phyloP scores from a whole-genome alignment of 2,888 invertebrate genomes.

The Dasypolia templi region DNA sequence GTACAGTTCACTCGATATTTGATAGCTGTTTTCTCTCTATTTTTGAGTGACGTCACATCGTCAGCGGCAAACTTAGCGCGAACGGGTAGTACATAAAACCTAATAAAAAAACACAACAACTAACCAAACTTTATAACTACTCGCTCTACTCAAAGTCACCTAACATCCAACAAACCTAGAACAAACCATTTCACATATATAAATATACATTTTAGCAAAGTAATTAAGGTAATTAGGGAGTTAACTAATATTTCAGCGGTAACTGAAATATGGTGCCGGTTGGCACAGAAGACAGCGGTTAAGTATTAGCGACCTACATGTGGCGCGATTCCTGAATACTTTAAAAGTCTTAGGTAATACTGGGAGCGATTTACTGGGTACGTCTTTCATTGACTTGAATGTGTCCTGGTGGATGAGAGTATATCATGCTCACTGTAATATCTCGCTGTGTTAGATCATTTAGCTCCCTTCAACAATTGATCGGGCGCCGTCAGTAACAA shows the following conservation, averaged over 20 bases:
- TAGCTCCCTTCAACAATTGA: too few species aligned
- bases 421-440: too few species aligned
- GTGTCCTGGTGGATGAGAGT: too few species aligned
- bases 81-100: too few species aligned
- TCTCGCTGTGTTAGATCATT: too few species aligned
- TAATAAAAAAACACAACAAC: conserved; percentile 11
- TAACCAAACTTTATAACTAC: neutral
- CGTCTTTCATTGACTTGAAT: too few species aligned
- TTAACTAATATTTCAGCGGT: conserved; percentile 62
- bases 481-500: too few species aligned
- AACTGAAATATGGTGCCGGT: conserved; percentile 63
- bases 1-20: too few species aligned
- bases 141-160: neutral
- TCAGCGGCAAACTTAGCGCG: too few species aligned
- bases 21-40: too few species aligned
- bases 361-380: conserved; percentile 47
- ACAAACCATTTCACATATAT: conserved; percentile 51
- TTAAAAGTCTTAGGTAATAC: conserved; percentile 47
- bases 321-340: conserved; percentile 68
- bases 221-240: conserved; percentile 67
- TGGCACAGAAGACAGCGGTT: conserved; percentile 65
- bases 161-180: neutral
- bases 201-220: conserved; percentile 60
- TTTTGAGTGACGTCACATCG: too few species aligned
- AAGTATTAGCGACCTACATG: conserved; percentile 70